Conservation (phyloP, 2,888 invertebrate species). For the Mactromeris polynyma region DNA sequence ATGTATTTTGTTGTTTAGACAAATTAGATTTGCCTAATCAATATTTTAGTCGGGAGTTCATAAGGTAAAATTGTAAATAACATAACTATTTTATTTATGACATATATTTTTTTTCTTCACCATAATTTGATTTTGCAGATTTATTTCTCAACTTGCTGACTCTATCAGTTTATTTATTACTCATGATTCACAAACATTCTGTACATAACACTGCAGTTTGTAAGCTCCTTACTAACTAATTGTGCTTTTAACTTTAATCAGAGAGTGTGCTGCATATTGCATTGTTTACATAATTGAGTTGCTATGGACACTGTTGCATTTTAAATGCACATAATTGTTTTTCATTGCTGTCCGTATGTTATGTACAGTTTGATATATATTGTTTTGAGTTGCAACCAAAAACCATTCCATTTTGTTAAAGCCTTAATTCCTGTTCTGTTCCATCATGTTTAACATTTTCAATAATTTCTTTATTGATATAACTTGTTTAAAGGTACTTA, state of each 20-base stretch:
- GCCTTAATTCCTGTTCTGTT: neutral
- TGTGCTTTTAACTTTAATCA: neutral
- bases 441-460: neutral
- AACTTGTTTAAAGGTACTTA: neutral
- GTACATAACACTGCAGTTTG: too few relatives aligned
- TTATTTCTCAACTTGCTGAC: too few relatives aligned
- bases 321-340: neutral
- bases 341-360: neutral
- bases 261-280: too few relatives aligned
- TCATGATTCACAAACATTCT: too few relatives aligned
- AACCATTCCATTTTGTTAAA: constrained; percentile 1
- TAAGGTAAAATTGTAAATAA: too few relatives aligned
- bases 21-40: too few relatives aligned
- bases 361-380: neutral
- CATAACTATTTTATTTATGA: too few relatives aligned
- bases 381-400: neutral
- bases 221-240: neutral
- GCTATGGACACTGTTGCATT: constrained; percentile 4
- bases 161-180: too few relatives aligned
- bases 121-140: too few relatives aligned
- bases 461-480: neutral
- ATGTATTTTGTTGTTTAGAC: too few relatives aligned
- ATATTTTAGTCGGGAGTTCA: too few relatives aligned
- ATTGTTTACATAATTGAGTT: neutral
- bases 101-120: too few relatives aligned